A percentile compares a stretch with the other conserved stretches of the same genome.
Conservation (phyloP, 2,888 invertebrate genomes). For the Orthosia gracilis region DNA sequence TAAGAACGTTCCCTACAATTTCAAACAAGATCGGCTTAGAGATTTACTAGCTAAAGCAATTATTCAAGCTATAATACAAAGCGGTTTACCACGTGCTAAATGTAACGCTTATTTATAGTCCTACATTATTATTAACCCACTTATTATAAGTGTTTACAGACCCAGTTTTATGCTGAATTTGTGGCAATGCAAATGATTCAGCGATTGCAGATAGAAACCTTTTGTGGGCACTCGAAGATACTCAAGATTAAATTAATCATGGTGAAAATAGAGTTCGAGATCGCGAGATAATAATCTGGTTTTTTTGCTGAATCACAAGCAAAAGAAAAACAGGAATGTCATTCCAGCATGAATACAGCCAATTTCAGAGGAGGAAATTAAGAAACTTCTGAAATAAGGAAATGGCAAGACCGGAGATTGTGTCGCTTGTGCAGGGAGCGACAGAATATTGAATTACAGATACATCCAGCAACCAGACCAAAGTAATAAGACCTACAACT, state of each 20-base stretch:
- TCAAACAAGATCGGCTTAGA: conserved; percentile 18
- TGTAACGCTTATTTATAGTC: conserved; percentile 31
- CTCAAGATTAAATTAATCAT: too few relatives aligned
- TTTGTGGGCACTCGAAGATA: background rate
- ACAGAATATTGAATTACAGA: conserved; percentile 3
- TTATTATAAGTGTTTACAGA: conserved; percentile 20
- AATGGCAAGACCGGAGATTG: conserved; percentile 47
- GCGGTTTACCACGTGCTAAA: conserved; percentile 28
- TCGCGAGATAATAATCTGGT: too few relatives aligned
- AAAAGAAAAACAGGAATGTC: too few relatives aligned
- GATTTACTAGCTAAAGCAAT: conserved; percentile 40
- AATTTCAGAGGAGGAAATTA: conserved; percentile 19
- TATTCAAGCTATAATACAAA: conserved; percentile 24
- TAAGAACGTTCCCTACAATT: background rate
- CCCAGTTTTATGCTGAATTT: background rate
- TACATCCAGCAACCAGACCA: background rate
- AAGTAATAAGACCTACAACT: background rate
- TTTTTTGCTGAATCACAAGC: too few relatives aligned
- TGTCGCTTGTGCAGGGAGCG: background rate
- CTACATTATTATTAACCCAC: conserved; percentile 31
- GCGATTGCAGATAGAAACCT: too few relatives aligned
- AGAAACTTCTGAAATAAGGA: conserved; percentile 32
- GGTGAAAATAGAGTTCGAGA: too few relatives aligned
- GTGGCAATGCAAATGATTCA: background rate
- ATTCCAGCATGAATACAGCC: background rate